phyloP scores from a whole-genome alignment of 2,888 invertebrate genomes.

The Polydrusus cervinus region DNA sequence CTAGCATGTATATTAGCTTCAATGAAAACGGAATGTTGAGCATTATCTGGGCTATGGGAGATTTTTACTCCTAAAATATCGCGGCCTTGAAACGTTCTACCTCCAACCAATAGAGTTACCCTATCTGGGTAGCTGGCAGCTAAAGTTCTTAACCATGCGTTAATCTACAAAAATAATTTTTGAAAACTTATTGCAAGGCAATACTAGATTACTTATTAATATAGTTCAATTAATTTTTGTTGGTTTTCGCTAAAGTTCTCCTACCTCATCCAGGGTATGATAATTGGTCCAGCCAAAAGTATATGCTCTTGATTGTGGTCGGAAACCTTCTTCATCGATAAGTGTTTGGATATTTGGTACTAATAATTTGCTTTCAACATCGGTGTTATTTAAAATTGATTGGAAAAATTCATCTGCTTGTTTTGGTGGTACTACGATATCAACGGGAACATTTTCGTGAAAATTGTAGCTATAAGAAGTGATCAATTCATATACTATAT shows the following conservation, averaged over 20 bases:
- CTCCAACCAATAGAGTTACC: slow-evolving; percentile 74
- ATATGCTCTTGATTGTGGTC: slow-evolving; percentile 66
- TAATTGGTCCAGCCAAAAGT: slow-evolving; percentile 77
- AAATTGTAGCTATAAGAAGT: slow-evolving; percentile 63
- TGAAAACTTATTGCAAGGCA: background rate
- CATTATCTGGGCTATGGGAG: slow-evolving; percentile 69
- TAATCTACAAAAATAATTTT: slow-evolving; percentile 49
- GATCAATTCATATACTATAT: too few species aligned
- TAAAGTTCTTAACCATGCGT: slow-evolving; percentile 74
- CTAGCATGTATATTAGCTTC: slow-evolving; percentile 74
- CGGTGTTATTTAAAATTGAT: slow-evolving; percentile 67
- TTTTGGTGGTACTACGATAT: slow-evolving; percentile 78
- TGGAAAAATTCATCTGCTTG: slow-evolving; percentile 71
- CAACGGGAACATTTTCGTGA: slow-evolving; percentile 68
- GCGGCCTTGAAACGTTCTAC: slow-evolving; percentile 76
- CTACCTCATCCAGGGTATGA: slow-evolving; percentile 73
- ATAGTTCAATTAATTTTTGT: too few species aligned
- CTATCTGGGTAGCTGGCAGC: slow-evolving; percentile 71
- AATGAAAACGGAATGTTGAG: slow-evolving; percentile 76
- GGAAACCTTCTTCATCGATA: slow-evolving; percentile 68
- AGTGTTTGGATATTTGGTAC: slow-evolving; percentile 77
- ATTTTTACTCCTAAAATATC: slow-evolving; percentile 75
- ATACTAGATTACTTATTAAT: too few species aligned
- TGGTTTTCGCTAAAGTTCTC: too few species aligned
- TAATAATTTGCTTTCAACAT: slow-evolving; percentile 70